These are phyloP conservation scores for Syrmaticus mikado DNA, from an alignment of 2,113 vertebrate species.

Conservation along the genomic window DNA sequence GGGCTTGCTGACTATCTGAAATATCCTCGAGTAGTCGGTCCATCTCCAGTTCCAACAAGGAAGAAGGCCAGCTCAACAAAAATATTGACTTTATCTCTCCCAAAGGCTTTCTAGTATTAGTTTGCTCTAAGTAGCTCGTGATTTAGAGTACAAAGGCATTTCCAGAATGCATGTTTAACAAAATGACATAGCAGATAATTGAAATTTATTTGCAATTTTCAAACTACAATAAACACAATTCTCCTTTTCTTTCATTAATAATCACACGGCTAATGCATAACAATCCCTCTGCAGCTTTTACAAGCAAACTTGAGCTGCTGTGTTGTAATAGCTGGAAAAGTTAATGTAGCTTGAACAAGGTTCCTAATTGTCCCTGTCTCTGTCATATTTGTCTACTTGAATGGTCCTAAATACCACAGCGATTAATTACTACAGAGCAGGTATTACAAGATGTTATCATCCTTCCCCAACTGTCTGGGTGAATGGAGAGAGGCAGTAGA, in stretches of 20 bases:
- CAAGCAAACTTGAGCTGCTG: slow-evolving; percentile 90
- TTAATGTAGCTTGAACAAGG: slow-evolving; percentile 99
- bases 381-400: slow-evolving; percentile 99
- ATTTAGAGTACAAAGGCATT: slow-evolving; percentile 85
- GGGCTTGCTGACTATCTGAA: slow-evolving; percentile 1
- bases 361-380: slow-evolving; percentile 98
- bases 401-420: slow-evolving; percentile 98
- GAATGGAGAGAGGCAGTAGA: slow-evolving; percentile 86
- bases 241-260: slow-evolving; percentile 92
- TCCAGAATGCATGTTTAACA: slow-evolving; percentile 85
- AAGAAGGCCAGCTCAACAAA: slow-evolving; percentile 63
- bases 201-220: slow-evolving; percentile 96
- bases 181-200: slow-evolving; percentile 94
- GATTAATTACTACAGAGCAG: slow-evolving; percentile 96
- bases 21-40: slow-evolving; percentile 48
- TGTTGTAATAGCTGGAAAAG: slow-evolving; percentile 94
- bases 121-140: slow-evolving; percentile 84
- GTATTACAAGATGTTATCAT: slow-evolving; percentile 92
- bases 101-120: slow-evolving; percentile 77
- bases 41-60: slow-evolving; percentile 53
- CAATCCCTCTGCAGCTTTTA: slow-evolving; percentile 88
- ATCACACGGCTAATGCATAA: slow-evolving; percentile 88
- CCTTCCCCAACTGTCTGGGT: slow-evolving; percentile 87
- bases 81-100: slow-evolving; percentile 78
- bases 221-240: slow-evolving; percentile 94